Evolutionary conservation across 2,113 vertebrate genomes (phyloP).

Genomic region (Cygnus atratus): DNA sequence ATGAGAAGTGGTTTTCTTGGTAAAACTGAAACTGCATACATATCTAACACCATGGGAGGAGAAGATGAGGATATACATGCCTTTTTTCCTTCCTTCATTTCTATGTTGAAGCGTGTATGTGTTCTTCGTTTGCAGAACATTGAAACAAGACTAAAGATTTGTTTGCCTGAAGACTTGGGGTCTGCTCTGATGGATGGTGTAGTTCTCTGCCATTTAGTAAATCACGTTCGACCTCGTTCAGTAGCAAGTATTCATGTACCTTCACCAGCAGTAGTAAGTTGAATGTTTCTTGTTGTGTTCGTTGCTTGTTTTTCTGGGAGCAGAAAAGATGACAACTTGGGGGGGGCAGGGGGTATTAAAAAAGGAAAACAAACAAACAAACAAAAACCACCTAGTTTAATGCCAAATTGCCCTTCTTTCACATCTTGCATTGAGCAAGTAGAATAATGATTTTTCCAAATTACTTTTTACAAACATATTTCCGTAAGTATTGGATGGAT

Average conservation of each 20-base stretch:
- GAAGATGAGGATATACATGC: not conserved
- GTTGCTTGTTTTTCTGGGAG: not conserved
- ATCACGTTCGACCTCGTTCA: conserved; percentile 89
- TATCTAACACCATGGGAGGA: not conserved
- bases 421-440: not conserved
- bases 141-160: conserved; percentile 91
- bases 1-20: not conserved
- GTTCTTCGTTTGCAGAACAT: conserved; percentile 82
- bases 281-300: not conserved
- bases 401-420: not conserved
- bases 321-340: too few species aligned
- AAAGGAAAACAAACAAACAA: not conserved
- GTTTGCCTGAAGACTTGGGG: conserved; percentile 87
- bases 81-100: not conserved
- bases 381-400: not conserved
- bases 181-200: conserved; percentile 93
- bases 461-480: not conserved
- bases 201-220: conserved; percentile 92
- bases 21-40: not conserved
- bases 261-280: conserved; percentile 91
- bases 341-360: not conserved
- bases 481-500: not conserved
- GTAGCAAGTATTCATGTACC: conserved; percentile 93
- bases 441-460: not conserved
- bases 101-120: not conserved